These are phyloP conservation scores for Cyclophora punctaria DNA, from an alignment of 2,888 invertebrate species.

Conservation along the genomic window DNA sequence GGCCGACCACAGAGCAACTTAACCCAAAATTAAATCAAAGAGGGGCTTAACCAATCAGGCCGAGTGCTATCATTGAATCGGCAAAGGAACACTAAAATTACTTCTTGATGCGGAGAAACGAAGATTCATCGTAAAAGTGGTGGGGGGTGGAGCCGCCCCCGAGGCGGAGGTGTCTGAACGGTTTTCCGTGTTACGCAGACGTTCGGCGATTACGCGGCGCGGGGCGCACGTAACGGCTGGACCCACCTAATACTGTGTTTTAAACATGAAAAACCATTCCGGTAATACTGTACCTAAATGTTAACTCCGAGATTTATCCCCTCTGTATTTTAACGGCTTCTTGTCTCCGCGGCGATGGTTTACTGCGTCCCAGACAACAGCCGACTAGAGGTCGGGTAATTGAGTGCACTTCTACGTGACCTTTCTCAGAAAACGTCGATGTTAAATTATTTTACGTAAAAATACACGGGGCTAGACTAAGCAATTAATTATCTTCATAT, in stretches of 20 bases:
- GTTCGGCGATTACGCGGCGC: conserved; percentile 67
- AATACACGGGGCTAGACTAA: not conserved
- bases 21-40: conserved; percentile 75
- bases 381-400: conserved; percentile 15
- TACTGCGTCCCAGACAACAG: conserved; percentile 18
- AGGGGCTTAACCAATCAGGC: conserved; percentile 72
- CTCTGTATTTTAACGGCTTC: conserved; percentile 41
- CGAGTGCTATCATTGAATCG: conserved; percentile 76
- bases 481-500: not conserved
- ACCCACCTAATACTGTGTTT: conserved; percentile 61
- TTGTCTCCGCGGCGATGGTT: conserved; percentile 29
- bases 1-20: conserved; percentile 64
- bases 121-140: conserved; percentile 76
- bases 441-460: not conserved
- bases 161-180: conserved; percentile 61
- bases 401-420: conserved; percentile 18
- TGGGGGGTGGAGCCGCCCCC: conserved; percentile 34
- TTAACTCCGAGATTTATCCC: conserved; percentile 51
- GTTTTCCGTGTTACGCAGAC: conserved; percentile 72
- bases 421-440: conserved; percentile 8
- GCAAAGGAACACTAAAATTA: conserved; percentile 75
- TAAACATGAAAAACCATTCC: conserved; percentile 73
- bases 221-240: conserved; percentile 47
- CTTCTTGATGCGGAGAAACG: conserved; percentile 75
- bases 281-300: conserved; percentile 58